These are phyloP conservation scores for Sylvia atricapilla DNA, from an alignment of 2,113 vertebrate species.

Conservation along the genomic window DNA sequence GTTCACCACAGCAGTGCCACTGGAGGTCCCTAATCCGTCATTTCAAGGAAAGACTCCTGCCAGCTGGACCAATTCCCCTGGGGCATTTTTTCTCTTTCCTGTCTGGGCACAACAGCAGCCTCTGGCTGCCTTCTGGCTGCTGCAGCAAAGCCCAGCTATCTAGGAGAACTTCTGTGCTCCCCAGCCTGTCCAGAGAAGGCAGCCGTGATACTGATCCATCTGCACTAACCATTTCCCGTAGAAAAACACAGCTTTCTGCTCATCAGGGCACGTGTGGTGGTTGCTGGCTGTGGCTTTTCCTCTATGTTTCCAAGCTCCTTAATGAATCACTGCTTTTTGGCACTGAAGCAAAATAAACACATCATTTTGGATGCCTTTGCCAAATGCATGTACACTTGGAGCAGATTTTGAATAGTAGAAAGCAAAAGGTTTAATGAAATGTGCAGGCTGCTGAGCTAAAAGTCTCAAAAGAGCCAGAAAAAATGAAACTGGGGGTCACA, in stretches of 20 bases:
- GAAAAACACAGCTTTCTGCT: conserved; percentile 21
- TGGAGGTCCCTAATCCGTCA: not conserved
- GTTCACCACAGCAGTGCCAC: not conserved
- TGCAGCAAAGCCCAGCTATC: not conserved
- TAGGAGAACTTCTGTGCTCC: not conserved
- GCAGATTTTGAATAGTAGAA: conserved; percentile 8
- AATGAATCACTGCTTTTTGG: conserved; percentile 62
- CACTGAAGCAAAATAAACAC: conserved; percentile 41
- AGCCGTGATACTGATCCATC: not conserved
- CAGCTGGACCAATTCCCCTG: not conserved
- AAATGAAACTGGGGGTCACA: not conserved
- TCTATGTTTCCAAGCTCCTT: not conserved
- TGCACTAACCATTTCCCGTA: not conserved
- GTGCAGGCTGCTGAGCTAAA: not conserved
- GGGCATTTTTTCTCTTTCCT: not conserved
- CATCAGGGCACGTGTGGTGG: not conserved
- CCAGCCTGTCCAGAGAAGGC: not conserved
- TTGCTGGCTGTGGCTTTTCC: conserved; percentile 8
- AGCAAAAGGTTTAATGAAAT: conserved; percentile 18
- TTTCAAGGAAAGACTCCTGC: not conserved
- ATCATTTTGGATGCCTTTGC: conserved; percentile 14
- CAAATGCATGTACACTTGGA: not conserved
- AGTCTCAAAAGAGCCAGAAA: not conserved
- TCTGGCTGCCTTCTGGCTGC: not conserved
- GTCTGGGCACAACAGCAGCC: not conserved